Evolutionary conservation across 2,888 invertebrate species (phyloP), one percentile per base, ranked within the genome.

Genomic region (Oscheius sp.): DNA sequence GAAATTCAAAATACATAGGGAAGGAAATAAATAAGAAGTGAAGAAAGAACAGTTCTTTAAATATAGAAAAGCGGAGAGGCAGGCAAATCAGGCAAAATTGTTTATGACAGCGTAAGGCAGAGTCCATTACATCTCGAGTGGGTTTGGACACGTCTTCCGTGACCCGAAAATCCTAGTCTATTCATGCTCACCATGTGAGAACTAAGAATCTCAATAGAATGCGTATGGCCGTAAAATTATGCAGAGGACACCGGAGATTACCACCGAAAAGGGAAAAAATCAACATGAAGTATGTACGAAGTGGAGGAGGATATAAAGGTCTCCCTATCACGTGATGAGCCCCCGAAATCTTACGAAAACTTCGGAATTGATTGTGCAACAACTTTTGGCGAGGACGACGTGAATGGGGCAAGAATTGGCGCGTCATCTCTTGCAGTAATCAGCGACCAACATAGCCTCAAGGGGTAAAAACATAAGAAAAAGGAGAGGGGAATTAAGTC

Each of bases 101-200:
- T 66, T 66, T 66, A 66, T 66, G 66, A 66, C 66, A 66, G 66
- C 66, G 52, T 52, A 66, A 21, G 66, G 66, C 66, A 66, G 66
- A 66, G 66, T 66, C 66, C 66, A 66, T 66, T 66, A 66, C 66
- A 52, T 2, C 66, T 49, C 52, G 66, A 52, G 66, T 66, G 49
- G 27, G 18, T 23, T 21, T 25, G 23, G 55, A 55, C 23, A 59
- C 45, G 61, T 61, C 43, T 61, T 61, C 21, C 45, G 61, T 61
- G 45, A 61, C 45, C 61, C 25, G 13, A 25, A 55, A 55, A 25
- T 25, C 25, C 18, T 23, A 55, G 3, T 49, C 49, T 49, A 49
- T 49, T 35, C 35, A 35, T 35, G 35, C 35, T 35, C 49, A 21
- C 21, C 49, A 49, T 49, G 49, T 49, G 49, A 18, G 49, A 16